phyloP scores from a whole-genome alignment of 2,888 invertebrate genomes.

The Cerceris ruficornis region DNA sequence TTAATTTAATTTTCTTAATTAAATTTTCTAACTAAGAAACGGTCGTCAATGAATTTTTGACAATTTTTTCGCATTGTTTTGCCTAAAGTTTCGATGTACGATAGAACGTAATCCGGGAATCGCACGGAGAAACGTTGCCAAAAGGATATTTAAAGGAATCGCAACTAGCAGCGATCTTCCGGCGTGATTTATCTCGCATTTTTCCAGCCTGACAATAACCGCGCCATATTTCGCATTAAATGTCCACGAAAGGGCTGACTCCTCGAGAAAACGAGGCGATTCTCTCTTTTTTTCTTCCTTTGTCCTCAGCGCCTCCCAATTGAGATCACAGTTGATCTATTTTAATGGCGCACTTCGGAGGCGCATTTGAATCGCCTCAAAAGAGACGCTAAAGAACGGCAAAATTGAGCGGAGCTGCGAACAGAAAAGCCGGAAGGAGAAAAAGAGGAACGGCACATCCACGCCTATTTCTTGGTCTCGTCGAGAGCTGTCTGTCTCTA shows the following conservation, averaged over 20 bases:
- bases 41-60: no score
- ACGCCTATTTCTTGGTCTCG: conserved; percentile 44
- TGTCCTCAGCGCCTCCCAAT: conserved; percentile 29
- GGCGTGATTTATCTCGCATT: neutral
- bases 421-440: conserved; percentile 45
- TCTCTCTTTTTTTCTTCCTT: conserved; percentile 42
- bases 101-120: no score
- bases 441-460: conserved; percentile 22
- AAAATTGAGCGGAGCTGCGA: conserved; percentile 51
- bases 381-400: conserved; percentile 52
- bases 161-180: no score
- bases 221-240: conserved; percentile 17
- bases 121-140: no score
- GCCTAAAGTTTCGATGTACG: no score
- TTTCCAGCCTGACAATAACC: neutral
- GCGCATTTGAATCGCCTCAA: conserved; percentile 46
- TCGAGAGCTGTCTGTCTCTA: conserved; percentile 16
- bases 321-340: conserved; percentile 50
- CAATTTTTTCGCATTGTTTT: no score
- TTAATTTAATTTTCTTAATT: no score
- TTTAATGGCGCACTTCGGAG: conserved; percentile 61
- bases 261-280: conserved; percentile 34
- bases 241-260: conserved; percentile 6
- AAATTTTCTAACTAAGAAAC: no score
- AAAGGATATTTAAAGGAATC: no score